Evolutionary conservation across 2,888 invertebrate species (phyloP), one percentile per base, ranked within the genome.

Genomic region (Cryptocheilus praepositus): DNA sequence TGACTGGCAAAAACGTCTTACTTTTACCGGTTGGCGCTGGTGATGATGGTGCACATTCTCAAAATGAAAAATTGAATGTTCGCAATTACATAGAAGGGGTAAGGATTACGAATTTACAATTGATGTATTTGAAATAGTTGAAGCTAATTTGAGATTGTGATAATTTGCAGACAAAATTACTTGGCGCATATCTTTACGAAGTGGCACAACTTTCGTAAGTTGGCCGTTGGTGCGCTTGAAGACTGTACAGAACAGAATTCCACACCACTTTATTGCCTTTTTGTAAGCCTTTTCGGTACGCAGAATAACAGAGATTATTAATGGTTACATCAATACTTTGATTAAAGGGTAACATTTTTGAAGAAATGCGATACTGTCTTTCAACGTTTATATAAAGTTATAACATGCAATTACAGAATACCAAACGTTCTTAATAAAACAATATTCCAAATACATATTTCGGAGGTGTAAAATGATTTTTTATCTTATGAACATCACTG

Each of bases 31-130:
- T 99, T 88, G 99, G 99, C 57, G 94, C 96, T 63, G 94, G 95
- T 66, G 98, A 99, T 89, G 99, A 99, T 89, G 98, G 98, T 81
- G 98, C 99, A 69, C 99, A 99, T 91, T 98, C 98, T 15, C 97
- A 99, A 90, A 99, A 99, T 90, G 99, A 99, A 90, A 99, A 99
- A 89, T 91, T 99, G 80, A 94, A 98, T 90, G 90, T 95, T 68
- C 92, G 93, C 75, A 98, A 98, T 90, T 98, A 98, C 84, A 95
- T 98, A 78, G 94, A 97, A 89, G 98, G 98, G 83, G 98, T 96
- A 89, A 92, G 93, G 90, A 80, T 56, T 61, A 18, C 28, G 51
- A 19, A 18, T 49, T 45, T 52, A 43, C 49, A 59, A n/a, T 21
- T 25, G 15, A n/a, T 46, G 19, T 18, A 13, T 11, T 19, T 11